Evolutionary conservation across 2,113 vertebrate species (phyloP), one percentile per base, ranked within the genome.

Genomic region (Micromys minutus): DNA sequence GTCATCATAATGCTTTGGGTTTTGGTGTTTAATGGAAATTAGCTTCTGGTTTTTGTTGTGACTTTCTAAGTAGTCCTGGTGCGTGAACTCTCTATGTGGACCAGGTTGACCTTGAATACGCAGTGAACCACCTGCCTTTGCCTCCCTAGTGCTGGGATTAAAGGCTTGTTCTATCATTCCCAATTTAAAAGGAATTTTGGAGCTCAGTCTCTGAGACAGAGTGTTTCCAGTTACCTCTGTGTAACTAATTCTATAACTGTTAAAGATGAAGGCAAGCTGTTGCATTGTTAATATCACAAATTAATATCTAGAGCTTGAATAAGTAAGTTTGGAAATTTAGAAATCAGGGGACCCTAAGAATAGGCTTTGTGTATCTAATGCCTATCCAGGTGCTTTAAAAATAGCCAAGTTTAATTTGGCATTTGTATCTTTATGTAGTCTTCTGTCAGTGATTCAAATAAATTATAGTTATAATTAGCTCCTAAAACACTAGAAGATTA

Each of bases 391-490:
- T 59, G 21, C 89, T 81, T 94, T 42, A 42, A 94, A 45, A 65
- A 92, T 24, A 7, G 47, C 45, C 9, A 45, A 57, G 72, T 59
- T 79, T 95, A 88, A n/a, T 39, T 80, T 69, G 93, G 36, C 55
- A 79, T 96, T 89, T 95, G 52, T 87, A 22, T 94, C 36, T 88
- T 90, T 11, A 96, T 80, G 42, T 87, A 16, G 39, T 91, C 65
- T 12, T 69, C 22, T n/a, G 87, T 90, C 72, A 74, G 39, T 89
- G 79, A 87, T 61, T 72, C 36, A 87, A 42, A 21, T 77, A 83
- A 88, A 42, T 7, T 59, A 71, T 9, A 69, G n/a, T 22, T 95
- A n/a, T 50, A 34, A 75, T 96, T 96, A 95, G 91, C 81, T 95
- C 69, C 21, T 22, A 67, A 16, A 87, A 29, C 9, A 31, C 80